Conservation (phyloP, 1,140 invertebrate species). For the Papilio helenus region DNA sequence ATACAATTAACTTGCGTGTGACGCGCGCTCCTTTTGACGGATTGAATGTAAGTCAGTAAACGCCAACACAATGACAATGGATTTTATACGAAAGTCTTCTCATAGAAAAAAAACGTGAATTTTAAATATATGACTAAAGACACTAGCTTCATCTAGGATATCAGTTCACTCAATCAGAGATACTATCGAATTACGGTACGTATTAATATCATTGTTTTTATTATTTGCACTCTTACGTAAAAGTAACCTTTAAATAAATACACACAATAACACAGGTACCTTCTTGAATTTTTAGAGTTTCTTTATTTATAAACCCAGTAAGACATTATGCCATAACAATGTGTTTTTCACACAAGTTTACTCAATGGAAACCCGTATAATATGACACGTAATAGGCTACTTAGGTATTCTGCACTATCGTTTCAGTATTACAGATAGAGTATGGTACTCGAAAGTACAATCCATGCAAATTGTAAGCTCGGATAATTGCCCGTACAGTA, state of each 20-base stretch:
- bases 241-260: neutral
- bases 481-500: neutral
- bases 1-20: slow-evolving; percentile 1
- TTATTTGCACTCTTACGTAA: slow-evolving; percentile 35
- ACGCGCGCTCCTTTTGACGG: neutral
- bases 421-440: neutral
- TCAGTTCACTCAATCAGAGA: slow-evolving; percentile 23
- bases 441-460: too few relatives aligned
- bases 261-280: neutral
- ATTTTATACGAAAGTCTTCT: neutral
- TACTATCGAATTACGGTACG: slow-evolving; percentile 11
- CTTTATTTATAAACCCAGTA: too few relatives aligned
- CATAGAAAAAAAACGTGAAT: too few relatives aligned
- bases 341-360: neutral
- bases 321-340: too few relatives aligned
- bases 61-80: neutral
- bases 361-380: neutral
- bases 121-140: neutral
- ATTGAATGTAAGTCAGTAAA: neutral
- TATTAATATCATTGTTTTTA: slow-evolving; percentile 24
- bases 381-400: neutral
- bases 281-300: neutral
- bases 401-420: neutral
- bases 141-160: neutral
- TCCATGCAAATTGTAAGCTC: neutral